A percentile compares a stretch with the other conserved stretches of the same genome.
These are phyloP conservation scores for Drosophila mimetica DNA, from an alignment of 2,888 invertebrate species.

Conservation along the genomic window DNA sequence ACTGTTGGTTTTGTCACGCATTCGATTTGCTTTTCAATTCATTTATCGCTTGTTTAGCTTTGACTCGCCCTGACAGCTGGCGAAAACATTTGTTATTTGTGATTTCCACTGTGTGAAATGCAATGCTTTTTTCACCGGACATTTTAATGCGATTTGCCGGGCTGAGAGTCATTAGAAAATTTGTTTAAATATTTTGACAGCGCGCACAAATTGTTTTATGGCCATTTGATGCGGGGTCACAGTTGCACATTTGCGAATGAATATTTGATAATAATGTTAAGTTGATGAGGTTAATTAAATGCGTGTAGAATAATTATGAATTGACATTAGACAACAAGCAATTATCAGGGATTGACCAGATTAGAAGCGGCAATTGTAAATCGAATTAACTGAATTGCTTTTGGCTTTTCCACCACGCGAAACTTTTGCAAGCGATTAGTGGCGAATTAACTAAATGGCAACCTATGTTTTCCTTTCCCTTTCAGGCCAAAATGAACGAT, in stretches of 20 bases:
- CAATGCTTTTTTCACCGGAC: conserved; percentile 7
- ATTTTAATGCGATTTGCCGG: conserved; percentile 38
- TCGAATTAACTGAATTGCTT: conserved; percentile 37
- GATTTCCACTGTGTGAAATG: conserved; percentile 29
- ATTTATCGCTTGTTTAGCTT: conserved; percentile 43
- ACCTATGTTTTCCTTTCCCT: conserved; percentile 49
- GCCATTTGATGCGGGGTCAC: conserved; percentile 28
- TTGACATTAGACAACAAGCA: conserved; percentile 26
- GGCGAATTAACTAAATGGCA: conserved; percentile 11
- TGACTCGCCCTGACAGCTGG: conserved; percentile 46
- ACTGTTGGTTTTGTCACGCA: conserved; percentile 41
- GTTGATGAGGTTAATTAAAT: conserved; percentile 36
- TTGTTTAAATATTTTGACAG: conserved; percentile 46
- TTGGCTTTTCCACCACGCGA: background rate
- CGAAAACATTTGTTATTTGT: conserved; percentile 42
- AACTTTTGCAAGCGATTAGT: background rate
- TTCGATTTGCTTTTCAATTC: conserved; percentile 41
- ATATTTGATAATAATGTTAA: conserved; percentile 38
- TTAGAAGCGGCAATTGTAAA: conserved; percentile 28
- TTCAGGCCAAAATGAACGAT: conserved; percentile 85
- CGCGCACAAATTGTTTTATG: conserved; percentile 28
- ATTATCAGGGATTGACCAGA: conserved; percentile 37
- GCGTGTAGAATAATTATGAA: conserved; percentile 24
- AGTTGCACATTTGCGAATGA: conserved; percentile 18
- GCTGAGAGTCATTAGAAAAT: conserved; percentile 31